A percentile compares a stretch with the other conserved stretches of the same genome.
These are phyloP conservation scores for Plectropomus leopardus DNA, from an alignment of 2,113 vertebrate species.

Conservation along the genomic window DNA sequence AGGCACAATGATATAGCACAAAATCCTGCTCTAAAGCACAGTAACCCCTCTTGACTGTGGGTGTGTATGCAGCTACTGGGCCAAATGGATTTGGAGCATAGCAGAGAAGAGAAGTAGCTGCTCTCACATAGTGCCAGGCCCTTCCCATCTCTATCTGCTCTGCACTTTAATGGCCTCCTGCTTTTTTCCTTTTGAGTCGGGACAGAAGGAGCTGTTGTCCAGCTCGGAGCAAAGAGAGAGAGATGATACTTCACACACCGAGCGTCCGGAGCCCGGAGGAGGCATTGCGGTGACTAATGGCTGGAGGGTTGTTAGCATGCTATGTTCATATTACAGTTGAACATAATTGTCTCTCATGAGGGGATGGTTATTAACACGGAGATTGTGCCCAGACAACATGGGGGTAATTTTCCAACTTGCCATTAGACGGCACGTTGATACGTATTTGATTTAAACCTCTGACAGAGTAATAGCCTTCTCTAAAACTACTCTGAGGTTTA, in stretches of 20 bases:
- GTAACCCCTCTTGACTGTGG: conserved; percentile 32
- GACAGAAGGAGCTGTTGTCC: conserved; percentile 68
- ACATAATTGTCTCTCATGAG: conserved; percentile 71
- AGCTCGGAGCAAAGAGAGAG: conserved; percentile 24
- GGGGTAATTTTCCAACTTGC: conserved; percentile 47
- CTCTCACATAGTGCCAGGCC: conserved; percentile 42
- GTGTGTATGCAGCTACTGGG: conserved; percentile 44
- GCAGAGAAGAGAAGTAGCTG: conserved; percentile 38
- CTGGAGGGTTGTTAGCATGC: conserved; percentile 67
- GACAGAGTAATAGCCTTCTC: conserved; percentile 33
- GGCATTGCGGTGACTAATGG: conserved; percentile 68
- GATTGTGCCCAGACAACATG: conserved; percentile 49
- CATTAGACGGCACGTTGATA: conserved; percentile 53
- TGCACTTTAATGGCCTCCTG: conserved; percentile 63
- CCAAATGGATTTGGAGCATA: conserved; percentile 52
- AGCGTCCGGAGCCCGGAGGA: conserved; percentile 53
- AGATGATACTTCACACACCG: conserved; percentile 49
- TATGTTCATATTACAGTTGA: conserved; percentile 76
- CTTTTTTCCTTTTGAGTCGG: conserved; percentile 39
- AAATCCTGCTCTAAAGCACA: conserved; percentile 41
- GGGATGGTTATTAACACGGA: conserved; percentile 66
- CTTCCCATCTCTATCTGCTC: conserved; percentile 51
- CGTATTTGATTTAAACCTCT: conserved; percentile 58
- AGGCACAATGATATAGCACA: conserved; percentile 39
- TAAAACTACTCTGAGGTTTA: conserved; percentile 11